Conservation (phyloP, 2,113 vertebrate genomes). For the Stercorarius parasiticus region DNA sequence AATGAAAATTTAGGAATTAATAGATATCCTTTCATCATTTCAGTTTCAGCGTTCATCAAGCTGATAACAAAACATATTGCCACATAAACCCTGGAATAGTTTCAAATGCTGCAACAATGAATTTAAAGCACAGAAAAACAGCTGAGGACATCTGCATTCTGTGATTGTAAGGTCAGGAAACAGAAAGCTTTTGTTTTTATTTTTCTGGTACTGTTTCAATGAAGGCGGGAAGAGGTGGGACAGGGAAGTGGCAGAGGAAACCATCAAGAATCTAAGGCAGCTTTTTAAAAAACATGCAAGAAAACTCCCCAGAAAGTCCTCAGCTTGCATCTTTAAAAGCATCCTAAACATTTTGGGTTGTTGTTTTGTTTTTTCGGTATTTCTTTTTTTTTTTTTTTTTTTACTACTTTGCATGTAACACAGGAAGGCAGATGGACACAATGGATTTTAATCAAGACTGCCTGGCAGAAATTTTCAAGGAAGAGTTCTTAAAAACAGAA, state of each 20-base stretch:
- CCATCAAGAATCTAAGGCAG: background rate
- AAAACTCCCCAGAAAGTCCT: background rate
- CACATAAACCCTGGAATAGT: background rate
- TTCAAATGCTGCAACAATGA: conserved; percentile 4
- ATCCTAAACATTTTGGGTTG: background rate
- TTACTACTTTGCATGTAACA: background rate
- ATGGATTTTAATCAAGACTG: background rate
- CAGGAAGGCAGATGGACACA: background rate
- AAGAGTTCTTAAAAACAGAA: background rate
- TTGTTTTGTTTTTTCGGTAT: no score
- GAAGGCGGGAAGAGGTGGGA: background rate
- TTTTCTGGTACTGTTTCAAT: background rate
- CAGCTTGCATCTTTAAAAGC: background rate
- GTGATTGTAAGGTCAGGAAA: background rate
- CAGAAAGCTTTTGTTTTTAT: conserved; percentile 29
- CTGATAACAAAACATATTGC: background rate
- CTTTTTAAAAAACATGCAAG: background rate
- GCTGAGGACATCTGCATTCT: background rate
- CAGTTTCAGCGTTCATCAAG: background rate
- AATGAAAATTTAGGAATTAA: background rate
- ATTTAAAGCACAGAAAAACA: conserved; percentile 7
- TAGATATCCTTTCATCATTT: background rate
- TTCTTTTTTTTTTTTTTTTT: background rate
- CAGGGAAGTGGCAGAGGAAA: background rate
- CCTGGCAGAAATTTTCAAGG: background rate